Percentiles rank a stretch among this genome's conserved stretches.
Conservation (phyloP, 2,888 invertebrate genomes). For the Glomeris marginata region DNA sequence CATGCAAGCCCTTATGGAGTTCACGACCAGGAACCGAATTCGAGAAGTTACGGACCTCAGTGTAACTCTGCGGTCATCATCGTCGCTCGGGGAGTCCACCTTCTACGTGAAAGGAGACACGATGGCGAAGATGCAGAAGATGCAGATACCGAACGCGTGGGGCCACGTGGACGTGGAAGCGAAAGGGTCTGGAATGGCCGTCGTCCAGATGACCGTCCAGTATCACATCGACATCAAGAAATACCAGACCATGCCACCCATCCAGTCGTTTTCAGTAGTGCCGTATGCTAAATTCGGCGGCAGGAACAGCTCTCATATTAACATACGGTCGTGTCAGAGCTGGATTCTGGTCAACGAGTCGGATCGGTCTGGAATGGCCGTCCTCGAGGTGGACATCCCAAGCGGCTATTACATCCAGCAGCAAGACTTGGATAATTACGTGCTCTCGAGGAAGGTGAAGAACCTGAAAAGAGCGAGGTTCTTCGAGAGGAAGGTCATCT, state of each 20-base stretch:
- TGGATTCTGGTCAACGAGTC: conserved; percentile 68
- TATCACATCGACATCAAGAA: conserved; percentile 74
- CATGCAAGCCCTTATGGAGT: conserved; percentile 74
- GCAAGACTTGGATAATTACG: conserved; percentile 71
- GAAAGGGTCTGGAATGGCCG: conserved; percentile 83
- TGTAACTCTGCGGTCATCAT: conserved; percentile 70
- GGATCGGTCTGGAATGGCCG: conserved; percentile 69
- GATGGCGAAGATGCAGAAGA: conserved; percentile 57
- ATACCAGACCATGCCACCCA: conserved; percentile 72
- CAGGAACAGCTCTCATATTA: conserved; percentile 84
- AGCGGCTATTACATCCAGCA: conserved; percentile 85
- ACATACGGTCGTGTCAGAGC: conserved; percentile 69
- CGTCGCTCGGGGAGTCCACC: conserved; percentile 50
- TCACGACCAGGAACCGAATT: conserved; percentile 67
- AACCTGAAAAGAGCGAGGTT: conserved; percentile 74
- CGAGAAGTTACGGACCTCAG: conserved; percentile 65
- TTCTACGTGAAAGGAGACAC: conserved; percentile 59
- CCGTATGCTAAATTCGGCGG: conserved; percentile 65
- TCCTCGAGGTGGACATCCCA: conserved; percentile 70
- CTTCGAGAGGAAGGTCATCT: conserved; percentile 62
- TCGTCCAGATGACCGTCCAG: conserved; percentile 81
- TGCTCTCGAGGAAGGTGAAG: conserved; percentile 57
- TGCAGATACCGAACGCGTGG: conserved; percentile 79
- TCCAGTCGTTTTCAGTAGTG: conserved; percentile 58
- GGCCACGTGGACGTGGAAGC: conserved; percentile 86